Percentiles rank a stretch among this genome's conserved stretches.
These are phyloP conservation scores for Drosophila persimilis DNA, from an alignment of 1,140 invertebrate genomes.

Conservation along the genomic window DNA sequence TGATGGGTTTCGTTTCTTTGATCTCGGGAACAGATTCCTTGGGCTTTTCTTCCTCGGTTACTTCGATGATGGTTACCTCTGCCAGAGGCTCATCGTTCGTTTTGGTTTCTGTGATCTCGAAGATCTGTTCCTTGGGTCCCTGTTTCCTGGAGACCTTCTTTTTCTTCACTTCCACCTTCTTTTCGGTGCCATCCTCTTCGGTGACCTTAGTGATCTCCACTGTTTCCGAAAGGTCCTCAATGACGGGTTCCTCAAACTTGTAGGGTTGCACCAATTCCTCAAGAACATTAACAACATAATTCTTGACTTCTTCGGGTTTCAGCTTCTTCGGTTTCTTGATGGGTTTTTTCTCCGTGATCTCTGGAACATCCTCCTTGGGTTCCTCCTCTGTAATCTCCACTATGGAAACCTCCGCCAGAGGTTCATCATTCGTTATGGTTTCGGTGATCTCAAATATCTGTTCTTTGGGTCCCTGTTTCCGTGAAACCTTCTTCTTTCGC, in stretches of 20 bases:
- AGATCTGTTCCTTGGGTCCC: conserved; percentile 53
- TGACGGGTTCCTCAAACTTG: conserved; percentile 25
- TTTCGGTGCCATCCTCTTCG: conserved; percentile 35
- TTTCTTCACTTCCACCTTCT: conserved; percentile 54
- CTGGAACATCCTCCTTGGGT: too few relatives aligned
- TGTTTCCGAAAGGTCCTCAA: conserved; percentile 49
- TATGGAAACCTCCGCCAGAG: too few relatives aligned
- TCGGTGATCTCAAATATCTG: conserved; percentile 47
- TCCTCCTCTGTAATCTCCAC: too few relatives aligned
- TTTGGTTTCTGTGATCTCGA: conserved; percentile 58
- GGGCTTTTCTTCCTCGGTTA: conserved; percentile 30
- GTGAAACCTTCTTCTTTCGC: conserved; percentile 34
- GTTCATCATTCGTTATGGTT: too few relatives aligned
- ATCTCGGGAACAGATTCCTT: neutral
- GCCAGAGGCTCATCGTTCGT: conserved; percentile 49
- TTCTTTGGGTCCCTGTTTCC: conserved; percentile 41
- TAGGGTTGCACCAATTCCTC: conserved; percentile 37
- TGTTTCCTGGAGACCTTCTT: conserved; percentile 55
- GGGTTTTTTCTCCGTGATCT: conserved; percentile 2
- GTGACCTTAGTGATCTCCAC: conserved; percentile 31
- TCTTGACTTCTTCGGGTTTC: conserved; percentile 47
- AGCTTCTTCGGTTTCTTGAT: conserved; percentile 53
- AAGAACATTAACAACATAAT: conserved; percentile 46
- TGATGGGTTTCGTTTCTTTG: conserved; percentile 26
- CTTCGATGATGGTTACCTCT: conserved; percentile 50